phyloP scores from a whole-genome alignment of 2,888 invertebrate species.

The Lathronympha strigana region DNA sequence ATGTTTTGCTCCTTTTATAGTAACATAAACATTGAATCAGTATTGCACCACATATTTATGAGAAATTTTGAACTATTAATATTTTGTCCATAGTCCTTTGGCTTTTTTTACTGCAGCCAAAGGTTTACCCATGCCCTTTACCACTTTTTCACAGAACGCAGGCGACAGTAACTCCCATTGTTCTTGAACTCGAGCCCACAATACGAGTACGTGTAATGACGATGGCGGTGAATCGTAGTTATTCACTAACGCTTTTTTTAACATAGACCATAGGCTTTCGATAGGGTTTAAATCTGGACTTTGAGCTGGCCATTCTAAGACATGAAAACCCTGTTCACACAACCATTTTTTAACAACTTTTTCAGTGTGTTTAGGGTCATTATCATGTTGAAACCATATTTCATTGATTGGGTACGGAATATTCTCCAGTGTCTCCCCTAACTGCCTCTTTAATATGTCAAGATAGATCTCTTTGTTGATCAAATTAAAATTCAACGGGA shows the following conservation, averaged over 20 bases:
- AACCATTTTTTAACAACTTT: neutral
- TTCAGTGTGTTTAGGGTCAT: neutral
- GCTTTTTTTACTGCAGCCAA: neutral
- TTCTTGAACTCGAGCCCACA: constrained; percentile 1
- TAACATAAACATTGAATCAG: constrained; percentile 1
- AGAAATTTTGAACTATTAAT: neutral
- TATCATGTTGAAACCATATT: constrained; percentile 4
- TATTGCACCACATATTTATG: neutral
- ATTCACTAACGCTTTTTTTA: neutral
- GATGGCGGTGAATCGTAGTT: constrained; percentile 4
- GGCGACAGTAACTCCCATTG: constrained; percentile 1
- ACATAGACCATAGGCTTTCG: neutral
- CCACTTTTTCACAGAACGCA: neutral
- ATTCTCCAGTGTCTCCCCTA: too few relatives aligned
- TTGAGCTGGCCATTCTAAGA: neutral
- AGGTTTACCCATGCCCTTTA: neutral
- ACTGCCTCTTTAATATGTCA: too few relatives aligned
- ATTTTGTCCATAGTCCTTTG: neutral
- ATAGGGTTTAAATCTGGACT: neutral
- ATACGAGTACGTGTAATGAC: neutral
- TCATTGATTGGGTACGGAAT: too few relatives aligned
- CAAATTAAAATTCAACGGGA: too few relatives aligned
- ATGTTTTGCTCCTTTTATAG: too few relatives aligned
- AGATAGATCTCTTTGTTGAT: too few relatives aligned
- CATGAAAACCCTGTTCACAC: constrained; percentile 1